Conservation (phyloP, 2,113 vertebrate genomes). For the Oreocharis arfaki region DNA sequence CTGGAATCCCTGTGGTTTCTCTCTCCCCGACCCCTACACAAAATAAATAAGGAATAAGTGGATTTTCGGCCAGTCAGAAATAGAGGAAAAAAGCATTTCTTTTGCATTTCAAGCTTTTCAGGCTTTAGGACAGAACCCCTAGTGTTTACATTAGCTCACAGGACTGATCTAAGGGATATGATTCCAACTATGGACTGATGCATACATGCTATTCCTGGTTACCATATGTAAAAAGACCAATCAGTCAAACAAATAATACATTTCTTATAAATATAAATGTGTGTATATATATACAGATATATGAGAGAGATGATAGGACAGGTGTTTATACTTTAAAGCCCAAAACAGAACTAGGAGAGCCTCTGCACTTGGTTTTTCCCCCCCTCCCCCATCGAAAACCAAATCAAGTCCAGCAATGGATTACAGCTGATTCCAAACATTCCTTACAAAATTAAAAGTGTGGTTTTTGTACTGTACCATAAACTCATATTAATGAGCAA, state of each 20-base stretch:
- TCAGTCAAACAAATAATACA: constrained; percentile 56
- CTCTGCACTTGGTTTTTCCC: background rate
- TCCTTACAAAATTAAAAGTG: background rate
- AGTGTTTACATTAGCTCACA: constrained; percentile 40
- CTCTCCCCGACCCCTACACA: background rate
- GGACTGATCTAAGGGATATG: background rate
- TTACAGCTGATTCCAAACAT: constrained; percentile 5
- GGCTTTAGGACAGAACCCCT: constrained; percentile 61
- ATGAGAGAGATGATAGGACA: constrained; percentile 38
- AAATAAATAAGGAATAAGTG: constrained; percentile 36
- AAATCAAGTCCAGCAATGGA: constrained; percentile 33
- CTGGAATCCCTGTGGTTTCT: constrained; percentile 45
- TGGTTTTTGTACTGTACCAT: constrained; percentile 53
- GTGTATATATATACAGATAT: constrained; percentile 25
- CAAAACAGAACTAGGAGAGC: constrained; percentile 1
- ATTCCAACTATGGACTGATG: constrained; percentile 33
- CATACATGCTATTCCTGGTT: constrained; percentile 50
- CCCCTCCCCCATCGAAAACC: background rate
- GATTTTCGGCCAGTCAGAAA: constrained; percentile 56
- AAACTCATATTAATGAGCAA: constrained; percentile 44
- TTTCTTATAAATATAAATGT: constrained; percentile 58
- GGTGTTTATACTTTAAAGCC: constrained; percentile 40
- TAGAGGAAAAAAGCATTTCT: constrained; percentile 55
- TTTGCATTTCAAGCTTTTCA: constrained; percentile 64
- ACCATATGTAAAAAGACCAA: constrained; percentile 29